phyloP scores from a whole-genome alignment of 2,797 vertebrate species.

The Podarcis lilfordi region DNA sequence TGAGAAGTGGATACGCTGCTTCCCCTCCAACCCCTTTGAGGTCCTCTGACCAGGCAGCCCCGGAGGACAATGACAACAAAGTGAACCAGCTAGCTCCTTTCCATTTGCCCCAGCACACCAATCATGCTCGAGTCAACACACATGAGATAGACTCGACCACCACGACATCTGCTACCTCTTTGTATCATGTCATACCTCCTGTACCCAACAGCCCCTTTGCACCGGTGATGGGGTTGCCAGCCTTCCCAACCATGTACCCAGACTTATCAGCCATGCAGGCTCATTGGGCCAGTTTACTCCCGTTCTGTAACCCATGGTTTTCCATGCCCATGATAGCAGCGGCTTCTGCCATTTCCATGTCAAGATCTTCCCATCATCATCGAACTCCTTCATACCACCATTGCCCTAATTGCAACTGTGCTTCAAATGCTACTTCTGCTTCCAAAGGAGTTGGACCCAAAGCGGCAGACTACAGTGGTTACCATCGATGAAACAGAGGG shows the following conservation, averaged over 20 bases:
- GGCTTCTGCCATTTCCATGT: slow-evolving; percentile 38
- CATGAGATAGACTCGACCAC: slow-evolving; percentile 37
- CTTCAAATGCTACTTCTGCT: background rate
- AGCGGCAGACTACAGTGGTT: slow-evolving; percentile 23
- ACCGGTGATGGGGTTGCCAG: background rate
- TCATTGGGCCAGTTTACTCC: slow-evolving; percentile 38
- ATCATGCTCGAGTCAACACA: slow-evolving; percentile 7
- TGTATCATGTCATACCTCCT: slow-evolving; percentile 38
- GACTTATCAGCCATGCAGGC: slow-evolving; percentile 13
- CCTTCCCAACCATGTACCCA: slow-evolving; percentile 39
- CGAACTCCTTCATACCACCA: slow-evolving; percentile 22
- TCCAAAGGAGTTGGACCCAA: slow-evolving; percentile 21
- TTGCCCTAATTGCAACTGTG: slow-evolving; percentile 45
- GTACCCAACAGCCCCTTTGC: slow-evolving; percentile 46
- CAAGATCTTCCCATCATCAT: background rate
- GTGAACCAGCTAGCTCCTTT: slow-evolving; percentile 38
- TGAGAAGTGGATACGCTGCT: slow-evolving; percentile 3
- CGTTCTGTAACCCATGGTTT: slow-evolving; percentile 31
- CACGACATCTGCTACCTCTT: slow-evolving; percentile 34
- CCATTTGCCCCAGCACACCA: background rate
- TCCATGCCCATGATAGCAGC: slow-evolving; percentile 33
- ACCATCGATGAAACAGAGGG: slow-evolving; percentile 24
- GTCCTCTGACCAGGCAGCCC: background rate
- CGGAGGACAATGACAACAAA: background rate
- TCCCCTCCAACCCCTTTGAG: background rate